These are phyloP conservation scores for Steinernema carpocapsae DNA, from an alignment of 2,888 invertebrate species.

Conservation along the genomic window DNA sequence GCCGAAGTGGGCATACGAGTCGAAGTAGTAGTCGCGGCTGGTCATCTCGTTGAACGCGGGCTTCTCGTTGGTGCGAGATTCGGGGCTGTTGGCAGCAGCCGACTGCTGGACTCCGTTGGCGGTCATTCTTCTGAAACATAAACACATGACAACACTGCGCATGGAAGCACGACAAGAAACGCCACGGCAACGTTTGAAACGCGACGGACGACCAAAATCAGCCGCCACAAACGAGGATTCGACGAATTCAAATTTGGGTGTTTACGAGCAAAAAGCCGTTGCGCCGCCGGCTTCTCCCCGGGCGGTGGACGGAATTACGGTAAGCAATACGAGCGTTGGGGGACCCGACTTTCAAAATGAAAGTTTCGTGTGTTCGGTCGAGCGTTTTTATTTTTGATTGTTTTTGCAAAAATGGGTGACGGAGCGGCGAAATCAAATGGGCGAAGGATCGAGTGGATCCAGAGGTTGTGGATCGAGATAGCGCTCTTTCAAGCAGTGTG, in stretches of 20 bases:
- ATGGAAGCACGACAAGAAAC: no score
- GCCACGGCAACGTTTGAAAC: no score
- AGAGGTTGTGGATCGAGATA: no score
- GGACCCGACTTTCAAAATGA: neutral
- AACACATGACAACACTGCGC: no score
- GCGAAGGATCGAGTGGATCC: no score
- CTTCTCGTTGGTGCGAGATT: slow-evolving; percentile 6
- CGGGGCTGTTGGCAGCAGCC: neutral
- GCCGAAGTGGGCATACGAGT: slow-evolving; percentile 99
- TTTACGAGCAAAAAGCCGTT: slow-evolving; percentile 13
- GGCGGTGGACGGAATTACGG: neutral
- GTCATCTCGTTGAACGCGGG: slow-evolving; percentile 81
- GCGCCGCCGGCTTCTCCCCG: neutral
- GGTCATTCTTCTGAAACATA: no score
- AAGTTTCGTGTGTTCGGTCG: neutral
- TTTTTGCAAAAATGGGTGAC: no score
- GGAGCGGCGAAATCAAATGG: no score
- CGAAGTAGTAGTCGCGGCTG: slow-evolving; percentile 98
- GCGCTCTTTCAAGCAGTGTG: no score
- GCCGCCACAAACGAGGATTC: neutral
- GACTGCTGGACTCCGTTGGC: neutral
- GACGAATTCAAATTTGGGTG: slow-evolving; percentile 6
- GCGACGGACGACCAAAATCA: neutral
- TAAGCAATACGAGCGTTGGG: neutral
- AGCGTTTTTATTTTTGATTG: no score